Evolutionary conservation across 1,140 invertebrate species (phyloP).

Genomic region (Pygmarrhopalites habei): DNA sequence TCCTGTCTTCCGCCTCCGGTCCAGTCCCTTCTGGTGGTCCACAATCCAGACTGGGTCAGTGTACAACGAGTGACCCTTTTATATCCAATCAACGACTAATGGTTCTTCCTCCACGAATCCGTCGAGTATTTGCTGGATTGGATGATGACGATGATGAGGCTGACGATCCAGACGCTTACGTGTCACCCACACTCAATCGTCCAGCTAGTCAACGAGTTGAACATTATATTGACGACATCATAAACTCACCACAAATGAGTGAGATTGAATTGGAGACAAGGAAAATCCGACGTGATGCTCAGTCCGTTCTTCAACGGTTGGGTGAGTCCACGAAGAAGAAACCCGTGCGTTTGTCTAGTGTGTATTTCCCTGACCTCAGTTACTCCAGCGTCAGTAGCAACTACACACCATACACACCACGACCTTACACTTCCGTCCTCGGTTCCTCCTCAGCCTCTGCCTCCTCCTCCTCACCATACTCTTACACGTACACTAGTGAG

Average conservation of each 20-base stretch:
- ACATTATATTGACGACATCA: conserved; percentile 22
- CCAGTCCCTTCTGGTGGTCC: background rate
- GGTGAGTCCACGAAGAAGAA: background rate
- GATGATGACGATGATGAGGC: conserved; percentile 25
- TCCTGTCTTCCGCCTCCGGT: background rate
- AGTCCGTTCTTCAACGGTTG: conserved; percentile 20
- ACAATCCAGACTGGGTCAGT: background rate
- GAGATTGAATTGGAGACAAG: conserved; percentile 21
- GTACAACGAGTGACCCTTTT: background rate
- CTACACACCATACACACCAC: conserved; percentile 7
- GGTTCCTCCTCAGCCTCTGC: too few relatives aligned
- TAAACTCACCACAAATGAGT: conserved; percentile 26
- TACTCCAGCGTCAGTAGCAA: conserved; percentile 13
- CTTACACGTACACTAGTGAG: too few relatives aligned
- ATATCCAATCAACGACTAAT: conserved; percentile 10
- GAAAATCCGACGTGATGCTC: conserved; percentile 30
- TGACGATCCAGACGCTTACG: conserved; percentile 8
- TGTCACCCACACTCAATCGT: background rate
- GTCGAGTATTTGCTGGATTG: conserved; percentile 17
- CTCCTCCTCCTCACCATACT: background rate
- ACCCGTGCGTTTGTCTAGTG: background rate
- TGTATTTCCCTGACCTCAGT: conserved; percentile 24
- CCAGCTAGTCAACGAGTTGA: conserved; percentile 12
- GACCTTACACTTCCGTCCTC: background rate
- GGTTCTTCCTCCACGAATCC: background rate